Evolutionary conservation across 2,888 invertebrate genomes (phyloP).

Genomic region (Acrobasis suavella): DNA sequence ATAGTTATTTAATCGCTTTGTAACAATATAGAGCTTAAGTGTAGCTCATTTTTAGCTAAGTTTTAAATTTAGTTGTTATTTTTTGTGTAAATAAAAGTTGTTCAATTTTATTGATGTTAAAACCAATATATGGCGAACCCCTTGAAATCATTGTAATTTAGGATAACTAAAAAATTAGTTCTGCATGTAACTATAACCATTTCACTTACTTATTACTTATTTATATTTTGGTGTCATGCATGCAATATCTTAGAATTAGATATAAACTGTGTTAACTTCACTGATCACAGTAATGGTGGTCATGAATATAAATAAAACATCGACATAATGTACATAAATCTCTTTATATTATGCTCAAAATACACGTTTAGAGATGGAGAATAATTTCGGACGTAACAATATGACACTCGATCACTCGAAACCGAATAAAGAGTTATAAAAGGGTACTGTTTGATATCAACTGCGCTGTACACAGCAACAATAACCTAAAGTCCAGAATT

Average conservation of each 20-base stretch:
- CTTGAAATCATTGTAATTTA: not conserved
- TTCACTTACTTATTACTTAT: not conserved
- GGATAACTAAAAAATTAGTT: not conserved
- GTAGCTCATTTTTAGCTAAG: slow-evolving; percentile 4
- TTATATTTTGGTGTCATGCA: not conserved
- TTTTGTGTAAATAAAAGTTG: slow-evolving; percentile 26
- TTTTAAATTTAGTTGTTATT: slow-evolving; percentile 23
- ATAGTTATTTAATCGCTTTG: slow-evolving; percentile 5
- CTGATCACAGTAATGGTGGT: slow-evolving; percentile 4
- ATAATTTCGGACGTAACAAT: slow-evolving; percentile 31
- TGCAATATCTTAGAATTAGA: slow-evolving; percentile 7
- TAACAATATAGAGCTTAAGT: not conserved
- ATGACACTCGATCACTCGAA: slow-evolving; percentile 14
- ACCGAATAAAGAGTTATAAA: slow-evolving; percentile 4
- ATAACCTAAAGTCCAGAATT: slow-evolving; percentile 19
- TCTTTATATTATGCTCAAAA: slow-evolving; percentile 34
- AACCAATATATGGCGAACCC: slow-evolving; percentile 20
- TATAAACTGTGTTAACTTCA: not conserved
- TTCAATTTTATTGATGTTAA: slow-evolving; percentile 33
- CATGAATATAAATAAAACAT: slow-evolving; percentile 35
- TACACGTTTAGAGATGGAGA: slow-evolving; percentile 29
- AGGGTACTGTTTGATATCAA: slow-evolving; percentile 9
- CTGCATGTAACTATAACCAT: not conserved
- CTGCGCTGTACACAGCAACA: slow-evolving; percentile 15
- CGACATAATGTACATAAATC: slow-evolving; percentile 33